phyloP scores from a whole-genome alignment of 2,888 invertebrate species.

The Halictus ligatus region DNA sequence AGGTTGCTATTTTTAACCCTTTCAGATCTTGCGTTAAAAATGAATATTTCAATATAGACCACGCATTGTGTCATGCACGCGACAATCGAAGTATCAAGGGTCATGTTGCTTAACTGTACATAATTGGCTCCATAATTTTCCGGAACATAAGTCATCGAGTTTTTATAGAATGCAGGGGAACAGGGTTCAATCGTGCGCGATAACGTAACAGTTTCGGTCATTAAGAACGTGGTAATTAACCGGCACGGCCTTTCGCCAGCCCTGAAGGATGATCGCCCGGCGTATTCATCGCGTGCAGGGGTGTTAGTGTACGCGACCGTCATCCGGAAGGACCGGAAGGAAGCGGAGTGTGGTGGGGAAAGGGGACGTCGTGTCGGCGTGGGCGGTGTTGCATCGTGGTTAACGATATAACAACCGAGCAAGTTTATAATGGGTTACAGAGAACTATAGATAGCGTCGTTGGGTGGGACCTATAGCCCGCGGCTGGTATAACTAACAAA shows the following conservation, averaged over 20 bases:
- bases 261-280: constrained; percentile 26
- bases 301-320: background rate
- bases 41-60: background rate
- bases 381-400: constrained; percentile 50
- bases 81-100: background rate
- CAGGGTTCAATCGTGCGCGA: background rate
- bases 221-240: constrained; percentile 28
- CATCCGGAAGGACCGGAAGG: constrained; percentile 14
- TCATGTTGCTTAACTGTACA: background rate
- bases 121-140: background rate
- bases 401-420: constrained; percentile 57
- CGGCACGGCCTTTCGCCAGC: background rate
- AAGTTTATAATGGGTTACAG: constrained; percentile 62
- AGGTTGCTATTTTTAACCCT: no score
- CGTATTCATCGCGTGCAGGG: constrained; percentile 30
- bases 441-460: constrained; percentile 35
- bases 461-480: constrained; percentile 27
- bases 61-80: background rate
- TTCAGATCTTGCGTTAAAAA: background rate
- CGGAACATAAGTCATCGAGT: background rate
- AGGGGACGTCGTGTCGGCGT: background rate
- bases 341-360: background rate
- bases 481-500: constrained; percentile 25
- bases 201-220: constrained; percentile 11
- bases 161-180: background rate